phyloP scores from a whole-genome alignment of 2,888 invertebrate genomes.

The Drosophila mettleri region DNA sequence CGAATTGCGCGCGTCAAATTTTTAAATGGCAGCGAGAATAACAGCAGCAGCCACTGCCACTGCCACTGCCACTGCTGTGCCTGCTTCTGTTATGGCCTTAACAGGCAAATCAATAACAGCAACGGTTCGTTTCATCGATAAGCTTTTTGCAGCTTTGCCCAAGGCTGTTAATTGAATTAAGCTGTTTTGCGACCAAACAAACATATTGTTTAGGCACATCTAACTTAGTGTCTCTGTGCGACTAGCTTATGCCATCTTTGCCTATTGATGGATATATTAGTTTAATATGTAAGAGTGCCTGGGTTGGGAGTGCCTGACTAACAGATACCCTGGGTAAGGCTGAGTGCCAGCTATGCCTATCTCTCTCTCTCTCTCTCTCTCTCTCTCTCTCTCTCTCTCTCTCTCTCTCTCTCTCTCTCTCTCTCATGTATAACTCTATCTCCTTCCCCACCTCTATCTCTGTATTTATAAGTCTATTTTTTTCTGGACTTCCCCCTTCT shows the following conservation, averaged over 20 bases:
- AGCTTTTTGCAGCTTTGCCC: slow-evolving; percentile 48
- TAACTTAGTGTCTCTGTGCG: too few relatives aligned
- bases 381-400: too few relatives aligned
- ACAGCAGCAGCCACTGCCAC: slow-evolving; percentile 1
- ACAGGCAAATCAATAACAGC: slow-evolving; percentile 10
- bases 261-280: background rate
- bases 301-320: background rate
- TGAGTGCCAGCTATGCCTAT: too few relatives aligned
- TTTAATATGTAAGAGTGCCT: background rate
- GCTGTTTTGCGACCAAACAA: background rate
- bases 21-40: slow-evolving; percentile 4
- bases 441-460: too few relatives aligned
- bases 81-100: slow-evolving; percentile 4
- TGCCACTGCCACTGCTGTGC: background rate
- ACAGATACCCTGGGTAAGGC: too few relatives aligned
- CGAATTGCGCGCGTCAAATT: background rate
- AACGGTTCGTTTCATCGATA: slow-evolving; percentile 65
- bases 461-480: too few relatives aligned
- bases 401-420: too few relatives aligned
- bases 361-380: too few relatives aligned
- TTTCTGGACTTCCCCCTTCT: too few relatives aligned
- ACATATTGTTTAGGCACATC: too few relatives aligned
- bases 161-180: slow-evolving; percentile 19
- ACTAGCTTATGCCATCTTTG: background rate
- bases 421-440: too few relatives aligned